A percentile compares a stretch with the other conserved stretches of the same genome.
phyloP scores from a whole-genome alignment of 2,113 vertebrate genomes.

The Misgurnus mizolepis region DNA sequence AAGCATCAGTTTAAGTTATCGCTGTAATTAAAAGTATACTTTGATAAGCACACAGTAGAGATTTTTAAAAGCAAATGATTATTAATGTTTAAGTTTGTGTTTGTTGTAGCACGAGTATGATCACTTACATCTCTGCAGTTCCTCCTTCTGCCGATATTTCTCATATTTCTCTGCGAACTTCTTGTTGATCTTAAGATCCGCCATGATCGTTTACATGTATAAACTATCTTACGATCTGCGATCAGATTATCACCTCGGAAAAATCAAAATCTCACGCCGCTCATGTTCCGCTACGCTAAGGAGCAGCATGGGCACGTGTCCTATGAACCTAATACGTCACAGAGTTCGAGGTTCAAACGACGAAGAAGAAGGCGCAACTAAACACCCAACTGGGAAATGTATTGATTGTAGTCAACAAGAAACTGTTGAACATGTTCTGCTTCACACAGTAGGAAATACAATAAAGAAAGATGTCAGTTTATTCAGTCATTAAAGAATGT shows the following conservation, averaged over 20 bases:
- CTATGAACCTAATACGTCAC: not conserved
- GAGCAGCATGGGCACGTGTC: conserved; percentile 26
- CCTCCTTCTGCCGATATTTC: conserved; percentile 85
- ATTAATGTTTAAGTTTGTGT: not conserved
- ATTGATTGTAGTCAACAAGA: too few species aligned
- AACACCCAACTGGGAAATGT: too few species aligned
- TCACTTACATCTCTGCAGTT: conserved; percentile 86
- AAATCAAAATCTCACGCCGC: not conserved
- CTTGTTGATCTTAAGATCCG: conserved; percentile 76
- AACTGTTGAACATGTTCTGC: too few species aligned
- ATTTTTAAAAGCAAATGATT: not conserved
- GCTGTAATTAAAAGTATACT: too few species aligned
- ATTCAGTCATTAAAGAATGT: too few species aligned
- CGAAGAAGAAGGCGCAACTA: too few species aligned
- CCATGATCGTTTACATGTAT: conserved; percentile 62
- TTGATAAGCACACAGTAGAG: too few species aligned
- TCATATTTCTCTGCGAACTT: conserved; percentile 83
- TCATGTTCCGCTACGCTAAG: not conserved
- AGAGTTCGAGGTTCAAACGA: conserved; percentile 1
- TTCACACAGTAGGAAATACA: too few species aligned
- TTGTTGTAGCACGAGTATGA: not conserved
- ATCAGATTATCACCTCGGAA: not conserved
- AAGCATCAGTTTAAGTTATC: too few species aligned
- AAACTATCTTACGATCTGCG: not conserved
- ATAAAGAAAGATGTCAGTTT: too few species aligned